Conservation (phyloP, 2,113 vertebrate species). For the Jaculus jaculus region DNA sequence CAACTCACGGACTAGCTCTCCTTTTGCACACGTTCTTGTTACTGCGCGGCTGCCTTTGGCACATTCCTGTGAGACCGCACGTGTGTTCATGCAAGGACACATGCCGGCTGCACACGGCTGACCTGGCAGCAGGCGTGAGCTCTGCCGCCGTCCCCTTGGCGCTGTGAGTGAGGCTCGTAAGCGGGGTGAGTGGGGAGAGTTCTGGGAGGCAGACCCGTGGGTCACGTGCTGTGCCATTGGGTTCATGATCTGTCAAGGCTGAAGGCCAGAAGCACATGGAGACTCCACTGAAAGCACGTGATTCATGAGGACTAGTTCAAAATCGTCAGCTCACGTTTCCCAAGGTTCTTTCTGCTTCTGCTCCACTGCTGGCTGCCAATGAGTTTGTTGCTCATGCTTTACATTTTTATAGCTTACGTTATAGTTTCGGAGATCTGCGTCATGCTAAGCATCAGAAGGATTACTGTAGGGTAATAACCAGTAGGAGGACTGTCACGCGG, state of each 20-base stretch:
- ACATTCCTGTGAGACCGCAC: neutral
- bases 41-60: neutral
- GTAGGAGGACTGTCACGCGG: neutral
- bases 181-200: neutral
- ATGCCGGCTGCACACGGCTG: neutral
- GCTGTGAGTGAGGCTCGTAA: neutral
- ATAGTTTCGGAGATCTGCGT: conserved; percentile 5
- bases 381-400: conserved; percentile 48
- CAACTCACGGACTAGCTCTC: neutral
- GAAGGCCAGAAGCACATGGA: conserved; percentile 6
- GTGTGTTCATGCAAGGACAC: neutral
- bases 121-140: neutral
- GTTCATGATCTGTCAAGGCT: conserved; percentile 18
- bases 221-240: neutral
- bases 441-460: neutral
- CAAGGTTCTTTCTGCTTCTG: neutral
- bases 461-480: neutral
- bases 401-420: conserved; percentile 24
- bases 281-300: conserved; percentile 31
- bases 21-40: neutral
- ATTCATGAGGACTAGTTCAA: neutral
- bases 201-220: neutral
- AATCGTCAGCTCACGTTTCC: neutral
- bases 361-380: neutral
- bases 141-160: neutral